Percentiles rank a stretch among this genome's conserved stretches.
phyloP scores from a whole-genome alignment of 1,140 invertebrate species.

The Mamestra configurata region DNA sequence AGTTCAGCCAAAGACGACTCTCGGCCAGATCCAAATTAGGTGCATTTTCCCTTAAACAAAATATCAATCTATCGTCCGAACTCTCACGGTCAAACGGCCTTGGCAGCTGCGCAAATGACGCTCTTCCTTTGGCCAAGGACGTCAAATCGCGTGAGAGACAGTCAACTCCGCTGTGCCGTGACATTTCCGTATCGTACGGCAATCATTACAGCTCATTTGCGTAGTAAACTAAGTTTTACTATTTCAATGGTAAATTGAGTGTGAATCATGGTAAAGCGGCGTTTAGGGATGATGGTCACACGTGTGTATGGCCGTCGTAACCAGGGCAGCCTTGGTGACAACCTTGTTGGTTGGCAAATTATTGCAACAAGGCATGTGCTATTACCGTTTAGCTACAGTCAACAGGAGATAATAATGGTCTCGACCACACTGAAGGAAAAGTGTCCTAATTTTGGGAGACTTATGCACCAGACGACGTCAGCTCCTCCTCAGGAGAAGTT shows the following conservation, averaged over 20 bases:
- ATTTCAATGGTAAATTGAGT: conserved; percentile 35
- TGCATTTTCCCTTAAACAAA: neutral
- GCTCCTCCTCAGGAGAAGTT: too few relatives aligned
- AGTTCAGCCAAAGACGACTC: too few relatives aligned
- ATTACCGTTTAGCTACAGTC: too few relatives aligned
- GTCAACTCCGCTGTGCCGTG: conserved; percentile 11
- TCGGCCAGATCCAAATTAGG: neutral
- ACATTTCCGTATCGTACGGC: conserved; percentile 38
- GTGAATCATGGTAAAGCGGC: neutral
- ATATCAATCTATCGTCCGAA: neutral
- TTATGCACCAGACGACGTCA: too few relatives aligned
- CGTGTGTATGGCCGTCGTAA: neutral
- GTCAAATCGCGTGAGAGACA: conserved; percentile 55
- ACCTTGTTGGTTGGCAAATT: neutral
- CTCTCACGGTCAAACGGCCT: conserved; percentile 19
- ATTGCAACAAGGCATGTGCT: neutral
- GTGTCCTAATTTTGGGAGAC: too few relatives aligned
- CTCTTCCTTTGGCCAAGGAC: conserved; percentile 67
- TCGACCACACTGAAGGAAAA: too few relatives aligned
- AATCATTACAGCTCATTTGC: conserved; percentile 38
- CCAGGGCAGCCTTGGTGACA: neutral
- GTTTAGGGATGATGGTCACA: neutral
- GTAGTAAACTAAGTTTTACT: neutral
- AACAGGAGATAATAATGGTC: too few relatives aligned
- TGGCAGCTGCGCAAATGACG: conserved; percentile 57